These are phyloP conservation scores for Tinea semifulvella DNA, from an alignment of 2,888 invertebrate genomes.

Conservation along the genomic window DNA sequence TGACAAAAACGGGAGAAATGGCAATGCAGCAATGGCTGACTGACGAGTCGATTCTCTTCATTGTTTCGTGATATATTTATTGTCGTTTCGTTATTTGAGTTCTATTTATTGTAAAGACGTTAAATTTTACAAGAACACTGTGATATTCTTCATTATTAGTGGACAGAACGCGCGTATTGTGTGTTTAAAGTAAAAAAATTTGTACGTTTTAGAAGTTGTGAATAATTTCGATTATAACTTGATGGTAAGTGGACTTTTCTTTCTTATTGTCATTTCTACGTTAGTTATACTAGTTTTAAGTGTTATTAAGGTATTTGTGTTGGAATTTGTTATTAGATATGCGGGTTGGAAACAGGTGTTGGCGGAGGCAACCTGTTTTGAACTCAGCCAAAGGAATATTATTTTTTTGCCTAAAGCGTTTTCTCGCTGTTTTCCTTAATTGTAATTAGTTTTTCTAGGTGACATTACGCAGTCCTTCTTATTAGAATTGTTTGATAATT, in stretches of 20 bases:
- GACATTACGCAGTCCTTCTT: too few species aligned
- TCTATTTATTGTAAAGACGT: not conserved
- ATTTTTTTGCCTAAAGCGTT: too few species aligned
- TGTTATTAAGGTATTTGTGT: too few species aligned
- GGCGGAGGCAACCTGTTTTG: too few species aligned
- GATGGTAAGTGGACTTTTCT: not conserved
- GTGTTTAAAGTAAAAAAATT: not conserved
- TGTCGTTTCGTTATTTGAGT: not conserved
- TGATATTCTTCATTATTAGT: not conserved
- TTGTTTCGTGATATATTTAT: conserved; percentile 4
- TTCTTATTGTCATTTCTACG: not conserved
- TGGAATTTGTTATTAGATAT: too few species aligned
- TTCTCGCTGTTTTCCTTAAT: too few species aligned
- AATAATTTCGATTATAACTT: not conserved
- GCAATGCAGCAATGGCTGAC: conserved; percentile 1
- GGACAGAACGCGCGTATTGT: not conserved
- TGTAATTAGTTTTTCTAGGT: too few species aligned
- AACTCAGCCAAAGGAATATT: too few species aligned
- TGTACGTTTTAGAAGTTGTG: not conserved
- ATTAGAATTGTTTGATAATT: too few species aligned
- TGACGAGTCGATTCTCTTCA: not conserved
- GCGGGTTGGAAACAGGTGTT: too few species aligned
- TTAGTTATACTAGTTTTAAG: not conserved
- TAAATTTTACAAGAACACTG: not conserved
- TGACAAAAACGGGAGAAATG: not conserved